These are phyloP conservation scores for Rachycentron canadum DNA, from an alignment of 2,797 vertebrate species.

Conservation along the genomic window DNA sequence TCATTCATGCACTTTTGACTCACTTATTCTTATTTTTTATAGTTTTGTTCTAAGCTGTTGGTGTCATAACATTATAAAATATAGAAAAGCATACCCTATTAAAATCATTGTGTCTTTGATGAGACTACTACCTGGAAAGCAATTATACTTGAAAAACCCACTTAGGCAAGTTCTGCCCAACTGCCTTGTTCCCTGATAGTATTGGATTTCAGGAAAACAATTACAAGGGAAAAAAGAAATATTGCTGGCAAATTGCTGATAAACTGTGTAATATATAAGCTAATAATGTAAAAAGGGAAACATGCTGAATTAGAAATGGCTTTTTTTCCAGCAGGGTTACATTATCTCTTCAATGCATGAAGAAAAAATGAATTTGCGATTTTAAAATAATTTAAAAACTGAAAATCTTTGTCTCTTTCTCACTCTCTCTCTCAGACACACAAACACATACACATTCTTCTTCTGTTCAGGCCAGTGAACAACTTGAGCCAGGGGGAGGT, in stretches of 20 bases:
- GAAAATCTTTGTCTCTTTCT: too few relatives aligned
- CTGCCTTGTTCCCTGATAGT: constrained; percentile 35
- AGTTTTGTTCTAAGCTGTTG: background rate
- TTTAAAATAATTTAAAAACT: background rate
- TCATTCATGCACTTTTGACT: constrained; percentile 2
- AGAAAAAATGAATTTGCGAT: background rate
- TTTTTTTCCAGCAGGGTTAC: background rate
- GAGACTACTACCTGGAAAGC: constrained; percentile 51
- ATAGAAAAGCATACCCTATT: constrained; percentile 24
- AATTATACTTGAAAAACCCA: constrained; percentile 59
- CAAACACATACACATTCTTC: too few relatives aligned
- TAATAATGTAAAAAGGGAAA: constrained; percentile 50
- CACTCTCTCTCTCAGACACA: too few relatives aligned
- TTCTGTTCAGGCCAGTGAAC: background rate
- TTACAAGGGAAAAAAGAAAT: constrained; percentile 43
- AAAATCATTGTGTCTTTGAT: constrained; percentile 41
- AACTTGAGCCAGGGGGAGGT: background rate
- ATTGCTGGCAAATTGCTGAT: constrained; percentile 57
- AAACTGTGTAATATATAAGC: constrained; percentile 43
- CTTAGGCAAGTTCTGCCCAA: constrained; percentile 44
- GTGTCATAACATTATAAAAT: constrained; percentile 26
- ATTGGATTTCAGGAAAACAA: constrained; percentile 56
- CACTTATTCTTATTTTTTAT: constrained; percentile 17
- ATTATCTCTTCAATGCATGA: constrained; percentile 6
- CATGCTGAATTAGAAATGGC: constrained; percentile 17